Percentiles rank a stretch among this genome's conserved stretches.
phyloP scores from a whole-genome alignment of 2,888 invertebrate genomes.

The Pseudococcus longispinus region DNA sequence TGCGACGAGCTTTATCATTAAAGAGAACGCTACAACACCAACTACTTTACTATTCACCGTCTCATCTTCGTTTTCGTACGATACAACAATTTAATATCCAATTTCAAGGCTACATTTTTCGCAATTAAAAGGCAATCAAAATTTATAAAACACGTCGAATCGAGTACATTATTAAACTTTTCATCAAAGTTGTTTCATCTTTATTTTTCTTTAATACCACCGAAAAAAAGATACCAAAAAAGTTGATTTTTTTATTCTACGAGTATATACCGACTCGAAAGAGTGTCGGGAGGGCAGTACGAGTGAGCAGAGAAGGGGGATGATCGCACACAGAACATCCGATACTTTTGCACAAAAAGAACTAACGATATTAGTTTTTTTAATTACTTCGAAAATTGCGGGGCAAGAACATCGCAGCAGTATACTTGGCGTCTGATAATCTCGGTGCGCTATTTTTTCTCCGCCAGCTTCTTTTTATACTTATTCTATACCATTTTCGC shows the following conservation, averaged over 20 bases:
- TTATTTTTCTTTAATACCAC: neutral
- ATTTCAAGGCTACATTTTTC: neutral
- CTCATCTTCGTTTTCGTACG: neutral
- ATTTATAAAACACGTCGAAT: neutral
- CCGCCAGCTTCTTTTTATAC: neutral
- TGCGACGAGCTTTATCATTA: neutral
- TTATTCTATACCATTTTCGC: neutral
- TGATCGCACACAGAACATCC: neutral
- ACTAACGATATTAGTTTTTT: constrained; percentile 5
- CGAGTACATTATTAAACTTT: neutral
- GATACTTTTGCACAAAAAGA: neutral
- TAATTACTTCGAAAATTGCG: neutral
- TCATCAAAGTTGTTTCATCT: neutral
- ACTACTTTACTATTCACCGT: neutral
- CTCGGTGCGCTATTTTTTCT: neutral
- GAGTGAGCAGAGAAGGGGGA: neutral
- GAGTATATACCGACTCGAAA: neutral
- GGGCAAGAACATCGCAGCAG: neutral
- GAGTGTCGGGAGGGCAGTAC: neutral
- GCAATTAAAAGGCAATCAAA: neutral
- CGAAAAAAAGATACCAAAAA: neutral
- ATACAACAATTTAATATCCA: neutral
- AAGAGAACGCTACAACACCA: neutral
- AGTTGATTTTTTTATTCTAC: neutral
- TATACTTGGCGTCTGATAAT: neutral